Percentiles rank a stretch among this genome's conserved stretches.
Conservation (phyloP, 1,140 invertebrate genomes). For the Cepaea nemoralis region DNA sequence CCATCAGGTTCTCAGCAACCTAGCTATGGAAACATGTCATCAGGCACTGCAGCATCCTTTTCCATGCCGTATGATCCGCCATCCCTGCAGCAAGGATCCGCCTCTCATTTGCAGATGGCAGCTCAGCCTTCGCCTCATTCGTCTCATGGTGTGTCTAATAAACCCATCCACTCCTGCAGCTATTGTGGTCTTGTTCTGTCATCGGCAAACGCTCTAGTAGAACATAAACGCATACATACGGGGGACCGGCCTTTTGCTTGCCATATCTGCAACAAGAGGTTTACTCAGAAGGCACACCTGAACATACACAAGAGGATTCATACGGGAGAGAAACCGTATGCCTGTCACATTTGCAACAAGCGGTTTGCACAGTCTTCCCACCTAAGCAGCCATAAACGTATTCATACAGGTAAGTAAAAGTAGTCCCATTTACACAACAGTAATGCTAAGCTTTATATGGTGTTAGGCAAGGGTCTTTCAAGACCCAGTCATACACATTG, state of each 20-base stretch:
- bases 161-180: constrained; percentile 31
- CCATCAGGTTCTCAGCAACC: not conserved
- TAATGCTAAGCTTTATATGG: too few species aligned
- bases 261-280: constrained; percentile 53
- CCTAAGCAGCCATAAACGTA: constrained; percentile 49
- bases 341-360: constrained; percentile 50
- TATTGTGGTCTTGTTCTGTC: constrained; percentile 40
- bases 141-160: not conserved
- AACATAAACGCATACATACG: constrained; percentile 49
- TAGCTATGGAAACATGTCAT: constrained; percentile 25
- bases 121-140: not conserved
- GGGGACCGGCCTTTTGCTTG: constrained; percentile 51
- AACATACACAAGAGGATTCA: constrained; percentile 52
- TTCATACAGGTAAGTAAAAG: constrained; percentile 52
- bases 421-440: too few species aligned
- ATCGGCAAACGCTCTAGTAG: constrained; percentile 44
- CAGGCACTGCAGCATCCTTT: constrained; percentile 3
- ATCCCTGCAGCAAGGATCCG: not conserved
- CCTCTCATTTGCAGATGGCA: not conserved
- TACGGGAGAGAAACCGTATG: constrained; percentile 53
- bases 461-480: too few species aligned
- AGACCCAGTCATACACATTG: too few species aligned
- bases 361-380: constrained; percentile 53
- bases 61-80: constrained; percentile 37
- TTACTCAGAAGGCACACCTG: constrained; percentile 54